Evolutionary conservation across 2,113 vertebrate species (phyloP), one percentile per base, ranked within the genome.

Genomic region (Gobius niger): DNA sequence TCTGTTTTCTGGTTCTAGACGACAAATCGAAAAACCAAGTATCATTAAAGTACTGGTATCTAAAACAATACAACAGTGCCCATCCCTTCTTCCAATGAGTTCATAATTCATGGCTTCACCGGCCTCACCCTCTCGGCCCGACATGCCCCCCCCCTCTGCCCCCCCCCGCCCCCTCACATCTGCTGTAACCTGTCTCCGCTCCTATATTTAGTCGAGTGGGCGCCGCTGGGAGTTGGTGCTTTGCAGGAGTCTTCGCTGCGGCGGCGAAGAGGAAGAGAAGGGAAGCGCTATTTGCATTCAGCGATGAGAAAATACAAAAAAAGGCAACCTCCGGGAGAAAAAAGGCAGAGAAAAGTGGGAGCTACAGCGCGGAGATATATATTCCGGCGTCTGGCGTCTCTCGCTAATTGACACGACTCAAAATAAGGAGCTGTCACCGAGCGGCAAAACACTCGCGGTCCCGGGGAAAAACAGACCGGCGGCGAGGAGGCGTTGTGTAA

Each of bases 201-300:
- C 57, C 91, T 93, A 93, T 92, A 91, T 92, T 92, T 93, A 92
- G 89, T 76, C 76, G 64, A 65, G 56, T 63, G 47, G 44, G 80
- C 88, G 86, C 88, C 87, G 14, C 72, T 70, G 84, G 87, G 85
- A 62, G 78, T 85, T 83, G 89, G 89, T 91, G 87, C 86, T 87
- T 87, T 86, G 76, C 74, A 84, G 83, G 44, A 9, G 68, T 76
- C 70, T 85, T 82, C 85, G 81, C 65, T 82, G 82, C 77, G 60
- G 83, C 82, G 82, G 75, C 57, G 60, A 42, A 24, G 42, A 41
- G 11, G 11, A 52, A 65, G 47, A 54, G 44, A 46, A 46, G 10
- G 10, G 10, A 6, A 46, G 44, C 7, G 10, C 7, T 46, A 46
- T 46, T 11, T 46, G 62, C 49, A 66, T 34, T 49, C 0, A 44